phyloP scores from a whole-genome alignment of 2,797 vertebrate genomes.

The Chloroceryle amazona region DNA sequence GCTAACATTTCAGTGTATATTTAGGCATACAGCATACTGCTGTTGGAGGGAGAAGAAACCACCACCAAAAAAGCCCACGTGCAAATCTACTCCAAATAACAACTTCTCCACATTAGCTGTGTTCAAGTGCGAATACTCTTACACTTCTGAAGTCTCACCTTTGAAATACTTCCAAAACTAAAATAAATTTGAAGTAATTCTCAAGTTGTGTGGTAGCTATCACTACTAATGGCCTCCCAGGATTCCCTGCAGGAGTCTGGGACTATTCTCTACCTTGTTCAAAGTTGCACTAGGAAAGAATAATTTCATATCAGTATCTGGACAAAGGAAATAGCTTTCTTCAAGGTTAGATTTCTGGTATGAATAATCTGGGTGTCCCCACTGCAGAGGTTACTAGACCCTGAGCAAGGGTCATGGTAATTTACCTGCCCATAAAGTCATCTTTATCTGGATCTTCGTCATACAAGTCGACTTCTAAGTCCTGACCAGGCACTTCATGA shows the following conservation, averaged over 20 bases:
- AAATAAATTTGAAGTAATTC: not conserved
- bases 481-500: constrained; percentile 95
- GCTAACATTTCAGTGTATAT: not conserved
- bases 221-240: not conserved
- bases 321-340: not conserved
- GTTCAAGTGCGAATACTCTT: rapidly evolving
- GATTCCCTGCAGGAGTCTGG: not conserved
- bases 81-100: not conserved
- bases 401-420: not conserved
- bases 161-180: not conserved
- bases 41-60: not conserved
- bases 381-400: not conserved
- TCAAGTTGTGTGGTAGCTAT: not conserved
- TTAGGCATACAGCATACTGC: not conserved
- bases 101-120: not conserved
- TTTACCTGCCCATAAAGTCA: constrained; percentile 94
- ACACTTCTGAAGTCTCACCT: not conserved
- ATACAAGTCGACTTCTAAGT: constrained; percentile 92
- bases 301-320: not conserved
- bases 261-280: not conserved
- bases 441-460: constrained; percentile 96
- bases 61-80: not conserved
- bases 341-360: not conserved
- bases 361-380: not conserved
- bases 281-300: not conserved